Base-by-base conservation (phyloP, 2,113 vertebrate species). In the Poeciliopsis occidentalis region DNA sequence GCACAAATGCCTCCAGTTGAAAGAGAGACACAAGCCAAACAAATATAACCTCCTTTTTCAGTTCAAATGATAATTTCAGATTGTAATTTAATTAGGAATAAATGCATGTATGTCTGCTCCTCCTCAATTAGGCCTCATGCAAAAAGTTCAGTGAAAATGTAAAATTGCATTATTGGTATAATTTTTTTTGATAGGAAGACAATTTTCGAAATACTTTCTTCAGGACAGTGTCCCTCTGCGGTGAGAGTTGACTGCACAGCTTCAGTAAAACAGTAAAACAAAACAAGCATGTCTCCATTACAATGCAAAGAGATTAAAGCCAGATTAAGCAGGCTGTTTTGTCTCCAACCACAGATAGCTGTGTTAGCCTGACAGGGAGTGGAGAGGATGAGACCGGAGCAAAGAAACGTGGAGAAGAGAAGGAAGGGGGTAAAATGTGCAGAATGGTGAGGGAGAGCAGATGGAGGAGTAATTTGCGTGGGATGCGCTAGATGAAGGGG, bases 271-370 rank as follows among this genome's bases (percentile, higher is more conserved):
- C 81, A 70, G 81, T 92, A 91, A 94, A 93, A 95, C 93, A 95
- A 90, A 92, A 65, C 95, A 94, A 93, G 89, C 91, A 91, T 94
- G 94, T 94, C 92, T 57, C 93, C 88, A 94, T 95, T 94, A 95
- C 94, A 93, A 93, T 92, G 83, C 90, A 77, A 78, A 85, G 88
- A 94, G 93, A 95, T 94, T 92, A 94, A 91, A 93, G 91, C 84
- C 88, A 93, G 93, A 95, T 95, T 93, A 94, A 93, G 92, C 70
- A 70, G 80, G 88, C 71, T 75, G 90, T 67, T 79, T 47, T 85
- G 81, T 78, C 76, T 83, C 83, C 89, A 87, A 79, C 82, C 81
- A 66, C 82, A 79, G 92, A 94, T 91, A 90, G 92, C 86, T 70
- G 91, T 78, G 83, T 86, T 26, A 74, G 64, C 61, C 75, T 86